phyloP scores from a whole-genome alignment of 2,797 vertebrate species.

The Myiotriccus ornatus region DNA sequence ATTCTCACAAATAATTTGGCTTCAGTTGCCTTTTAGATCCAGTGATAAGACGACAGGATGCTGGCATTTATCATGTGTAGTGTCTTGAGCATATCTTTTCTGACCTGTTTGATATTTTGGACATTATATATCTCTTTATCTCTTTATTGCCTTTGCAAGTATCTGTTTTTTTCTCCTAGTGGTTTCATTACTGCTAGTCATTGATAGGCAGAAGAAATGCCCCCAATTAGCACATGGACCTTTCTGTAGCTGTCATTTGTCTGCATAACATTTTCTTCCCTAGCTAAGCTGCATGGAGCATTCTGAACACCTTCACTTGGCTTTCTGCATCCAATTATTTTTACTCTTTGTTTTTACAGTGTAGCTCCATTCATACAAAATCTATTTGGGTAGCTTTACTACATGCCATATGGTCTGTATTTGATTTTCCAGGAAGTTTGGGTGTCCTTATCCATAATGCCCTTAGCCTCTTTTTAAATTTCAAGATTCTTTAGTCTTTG shows the following conservation, averaged over 20 bases:
- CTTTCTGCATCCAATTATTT: slow-evolving; percentile 1
- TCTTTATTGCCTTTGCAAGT: neutral
- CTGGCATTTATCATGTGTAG: neutral
- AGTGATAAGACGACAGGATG: neutral
- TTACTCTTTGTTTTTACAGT: neutral
- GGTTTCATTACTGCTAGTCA: neutral
- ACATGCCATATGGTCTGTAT: neutral
- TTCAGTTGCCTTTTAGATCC: neutral
- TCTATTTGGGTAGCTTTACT: neutral
- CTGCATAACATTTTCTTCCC: neutral
- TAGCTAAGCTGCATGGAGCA: neutral
- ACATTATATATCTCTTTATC: neutral
- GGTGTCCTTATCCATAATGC: neutral
- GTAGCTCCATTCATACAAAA: neutral
- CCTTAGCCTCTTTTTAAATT: neutral
- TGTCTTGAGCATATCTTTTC: neutral
- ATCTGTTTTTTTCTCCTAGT: neutral
- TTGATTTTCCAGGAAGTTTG: neutral
- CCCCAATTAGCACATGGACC: neutral
- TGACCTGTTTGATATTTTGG: neutral
- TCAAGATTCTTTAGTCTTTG: neutral
- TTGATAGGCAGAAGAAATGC: neutral
- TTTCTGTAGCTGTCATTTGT: slow-evolving; percentile 6
- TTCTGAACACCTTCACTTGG: slow-evolving; percentile 1
- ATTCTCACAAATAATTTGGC: neutral